phyloP scores from a whole-genome alignment of 1,140 invertebrate species.

The Varroa destructor region DNA sequence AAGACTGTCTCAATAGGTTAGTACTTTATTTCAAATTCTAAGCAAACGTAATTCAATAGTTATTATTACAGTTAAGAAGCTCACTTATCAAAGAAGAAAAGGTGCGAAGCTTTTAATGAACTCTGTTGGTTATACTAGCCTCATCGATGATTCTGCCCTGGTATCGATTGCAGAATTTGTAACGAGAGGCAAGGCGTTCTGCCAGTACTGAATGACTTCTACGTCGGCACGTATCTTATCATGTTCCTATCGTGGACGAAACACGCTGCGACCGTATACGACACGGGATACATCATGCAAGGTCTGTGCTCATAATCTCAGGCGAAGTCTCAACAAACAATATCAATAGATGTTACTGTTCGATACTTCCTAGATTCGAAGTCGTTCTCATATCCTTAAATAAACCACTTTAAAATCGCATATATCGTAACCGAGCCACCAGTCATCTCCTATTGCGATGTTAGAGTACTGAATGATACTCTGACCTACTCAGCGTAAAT shows the following conservation, averaged over 20 bases:
- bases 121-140: not conserved
- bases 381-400: too few species aligned
- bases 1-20: conserved; percentile 46
- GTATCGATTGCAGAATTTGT: conserved; percentile 41
- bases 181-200: conserved; percentile 43
- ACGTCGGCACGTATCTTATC: conserved; percentile 43
- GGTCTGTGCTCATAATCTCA: conserved; percentile 37
- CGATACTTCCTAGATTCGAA: too few species aligned
- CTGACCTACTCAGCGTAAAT: not conserved
- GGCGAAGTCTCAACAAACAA: too few species aligned
- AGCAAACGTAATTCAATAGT: not conserved
- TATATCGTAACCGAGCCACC: not conserved
- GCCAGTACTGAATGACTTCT: conserved; percentile 45
- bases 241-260: conserved; percentile 45
- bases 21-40: conserved; percentile 18
- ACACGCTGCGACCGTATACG: conserved; percentile 45
- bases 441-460: not conserved
- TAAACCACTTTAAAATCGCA: too few species aligned
- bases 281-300: conserved; percentile 47
- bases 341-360: too few species aligned
- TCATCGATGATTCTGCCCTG: not conserved
- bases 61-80: conserved; percentile 6
- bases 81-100: not conserved
- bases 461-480: not conserved
- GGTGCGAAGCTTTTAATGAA: conserved; percentile 9